A percentile compares a stretch with the other conserved stretches of the same genome.
Conservation (phyloP, 1,140 invertebrate genomes). For the Zaprionus tsacasi region DNA sequence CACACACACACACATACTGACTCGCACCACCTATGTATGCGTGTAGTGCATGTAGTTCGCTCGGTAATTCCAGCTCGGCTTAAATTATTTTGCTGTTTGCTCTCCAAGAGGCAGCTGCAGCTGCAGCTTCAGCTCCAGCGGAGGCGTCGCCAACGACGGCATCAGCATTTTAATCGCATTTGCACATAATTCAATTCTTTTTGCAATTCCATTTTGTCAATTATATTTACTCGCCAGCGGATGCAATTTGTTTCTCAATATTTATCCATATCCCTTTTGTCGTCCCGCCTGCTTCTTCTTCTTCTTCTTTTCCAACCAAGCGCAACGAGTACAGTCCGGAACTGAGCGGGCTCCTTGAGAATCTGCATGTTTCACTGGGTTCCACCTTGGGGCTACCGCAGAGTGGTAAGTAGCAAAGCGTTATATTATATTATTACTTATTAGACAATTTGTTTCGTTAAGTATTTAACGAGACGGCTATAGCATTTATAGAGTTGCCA, state of each 20-base stretch:
- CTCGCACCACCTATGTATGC: neutral
- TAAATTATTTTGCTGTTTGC: conserved; percentile 64
- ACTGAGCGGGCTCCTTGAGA: conserved; percentile 76
- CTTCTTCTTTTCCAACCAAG: conserved; percentile 44
- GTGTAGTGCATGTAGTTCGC: conserved; percentile 47
- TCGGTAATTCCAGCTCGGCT: conserved; percentile 61
- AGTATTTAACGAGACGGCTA: neutral
- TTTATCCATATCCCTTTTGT: conserved; percentile 28
- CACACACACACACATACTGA: neutral
- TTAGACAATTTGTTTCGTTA: neutral
- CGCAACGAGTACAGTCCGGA: conserved; percentile 78
- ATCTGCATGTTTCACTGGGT: conserved; percentile 77
- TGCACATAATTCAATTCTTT: conserved; percentile 74
- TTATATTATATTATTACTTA: neutral
- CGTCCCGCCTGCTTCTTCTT: too few relatives aligned
- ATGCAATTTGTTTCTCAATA: conserved; percentile 54
- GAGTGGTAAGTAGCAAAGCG: conserved; percentile 59
- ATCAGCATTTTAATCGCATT: conserved; percentile 71
- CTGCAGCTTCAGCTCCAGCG: neutral
- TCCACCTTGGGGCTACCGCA: conserved; percentile 80
- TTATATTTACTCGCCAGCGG: conserved; percentile 53
- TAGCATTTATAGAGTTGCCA: neutral
- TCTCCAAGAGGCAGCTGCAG: conserved; percentile 17
- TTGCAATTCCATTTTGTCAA: conserved; percentile 76
- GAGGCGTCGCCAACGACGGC: neutral